phyloP scores from a whole-genome alignment of 2,113 vertebrate species.

The Rhinolophus ferrumequinum region DNA sequence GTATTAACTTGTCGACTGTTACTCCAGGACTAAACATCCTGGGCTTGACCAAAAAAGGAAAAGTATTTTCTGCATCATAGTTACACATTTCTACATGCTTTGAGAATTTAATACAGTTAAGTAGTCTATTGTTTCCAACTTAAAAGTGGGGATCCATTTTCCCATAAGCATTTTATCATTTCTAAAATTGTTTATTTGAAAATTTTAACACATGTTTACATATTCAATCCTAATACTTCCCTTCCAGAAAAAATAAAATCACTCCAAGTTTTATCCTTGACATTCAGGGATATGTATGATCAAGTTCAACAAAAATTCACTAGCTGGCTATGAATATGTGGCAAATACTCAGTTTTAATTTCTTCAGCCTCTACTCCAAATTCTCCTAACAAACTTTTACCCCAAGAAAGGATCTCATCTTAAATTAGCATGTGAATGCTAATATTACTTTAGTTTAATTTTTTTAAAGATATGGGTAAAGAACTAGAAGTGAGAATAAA shows the following conservation, averaged over 20 bases:
- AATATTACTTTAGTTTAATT: background rate
- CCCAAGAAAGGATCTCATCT: background rate
- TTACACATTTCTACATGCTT: background rate
- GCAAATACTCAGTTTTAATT: background rate
- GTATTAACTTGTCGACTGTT: background rate
- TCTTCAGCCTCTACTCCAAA: background rate
- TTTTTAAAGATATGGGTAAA: background rate
- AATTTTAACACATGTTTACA: background rate
- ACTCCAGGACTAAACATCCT: background rate
- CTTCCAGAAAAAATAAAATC: constrained; percentile 21
- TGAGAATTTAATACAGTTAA: background rate
- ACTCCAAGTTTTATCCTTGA: background rate
- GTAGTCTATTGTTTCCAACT: background rate
- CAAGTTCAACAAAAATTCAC: background rate
- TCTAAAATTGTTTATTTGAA: constrained; percentile 36
- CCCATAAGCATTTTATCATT: constrained; percentile 2
- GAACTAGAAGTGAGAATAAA: background rate
- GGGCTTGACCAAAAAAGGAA: background rate
- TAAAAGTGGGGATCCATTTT: background rate
- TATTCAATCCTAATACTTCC: background rate
- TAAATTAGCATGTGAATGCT: background rate
- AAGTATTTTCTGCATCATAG: background rate
- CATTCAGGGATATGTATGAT: background rate
- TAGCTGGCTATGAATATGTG: background rate
- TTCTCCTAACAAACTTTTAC: background rate